Base-by-base conservation (phyloP, 2,113 vertebrate genomes). In the Lycocorax pyrrhopterus region DNA sequence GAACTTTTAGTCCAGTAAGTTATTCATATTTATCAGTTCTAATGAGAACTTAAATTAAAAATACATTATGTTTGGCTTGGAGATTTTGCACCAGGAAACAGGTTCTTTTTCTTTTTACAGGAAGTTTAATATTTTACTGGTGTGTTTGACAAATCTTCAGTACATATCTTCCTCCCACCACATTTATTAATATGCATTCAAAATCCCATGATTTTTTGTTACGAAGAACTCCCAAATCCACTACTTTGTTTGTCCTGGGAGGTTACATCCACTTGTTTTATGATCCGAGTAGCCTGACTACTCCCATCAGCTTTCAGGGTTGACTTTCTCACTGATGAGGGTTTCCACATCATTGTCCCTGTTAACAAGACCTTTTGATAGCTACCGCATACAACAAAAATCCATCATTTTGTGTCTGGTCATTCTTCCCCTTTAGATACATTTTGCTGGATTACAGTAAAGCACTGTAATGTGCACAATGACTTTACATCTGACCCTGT, bases 1-100 rank as follows among this genome's bases (percentile, higher is more conserved):
- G 47, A 94, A 87, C 78, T 90, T 95, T 68, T 84, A 86, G 60
- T 72, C 47, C 76, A 90, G 86, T 47, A 81, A 90, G 35, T 71
- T 87, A 90, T 91, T 89, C 22, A 56, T 94, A 78, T 91, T 94
- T 92, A 89, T 64, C 53, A 75, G 29, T 68, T 84, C 73, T 73
- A 82, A 94, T 75, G 60, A 89, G 52, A 81, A 32, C 32, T 47
- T 82, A 53, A 56, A 76, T 84, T 76, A 67, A 94, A 92, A 87
- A 49, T 75, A 41, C 25, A 72, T 41, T 32, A 47, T 37, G 4
- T 64, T 66, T 47, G 22, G n/a, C 62, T 43, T 32, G 25, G 29
- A 59, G 17, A 67, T 17, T 72, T 94, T 89, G 27, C 29, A 58
- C 37, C 35, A 51, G 16, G 27, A 89, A 89, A 55, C 9, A 11